phyloP scores from a whole-genome alignment of 2,113 vertebrate species.

The Onychostoma macrolepis region DNA sequence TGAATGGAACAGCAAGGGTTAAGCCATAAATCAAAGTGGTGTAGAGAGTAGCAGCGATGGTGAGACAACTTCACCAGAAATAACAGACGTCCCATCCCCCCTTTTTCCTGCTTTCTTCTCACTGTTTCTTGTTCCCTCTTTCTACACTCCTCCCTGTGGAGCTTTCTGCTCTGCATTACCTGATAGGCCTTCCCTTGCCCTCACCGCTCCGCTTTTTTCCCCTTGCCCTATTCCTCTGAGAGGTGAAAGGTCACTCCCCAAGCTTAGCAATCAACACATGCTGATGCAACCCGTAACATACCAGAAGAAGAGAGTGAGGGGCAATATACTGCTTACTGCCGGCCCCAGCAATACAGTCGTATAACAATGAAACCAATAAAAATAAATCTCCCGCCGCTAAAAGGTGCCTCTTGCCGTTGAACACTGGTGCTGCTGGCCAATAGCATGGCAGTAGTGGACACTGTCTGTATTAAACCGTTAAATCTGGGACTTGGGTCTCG shows the following conservation, averaged over 20 bases:
- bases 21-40: slow-evolving; percentile 34
- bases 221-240: slow-evolving; percentile 45
- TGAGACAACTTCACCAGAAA: slow-evolving; percentile 42
- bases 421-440: background rate
- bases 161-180: slow-evolving; percentile 49
- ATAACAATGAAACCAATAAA: slow-evolving; percentile 10
- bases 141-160: slow-evolving; percentile 38
- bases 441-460: background rate
- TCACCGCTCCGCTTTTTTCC: slow-evolving; percentile 24
- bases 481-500: background rate
- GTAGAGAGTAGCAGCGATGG: slow-evolving; percentile 22
- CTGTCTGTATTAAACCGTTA: background rate
- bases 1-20: slow-evolving; percentile 32
- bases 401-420: background rate
- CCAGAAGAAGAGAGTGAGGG: slow-evolving; percentile 20
- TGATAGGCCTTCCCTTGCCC: slow-evolving; percentile 52
- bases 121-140: slow-evolving; percentile 16
- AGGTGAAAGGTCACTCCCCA: slow-evolving; percentile 62
- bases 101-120: slow-evolving; percentile 14
- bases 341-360: background rate
- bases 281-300: slow-evolving; percentile 56
- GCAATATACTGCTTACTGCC: background rate
- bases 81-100: slow-evolving; percentile 39
- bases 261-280: slow-evolving; percentile 54
- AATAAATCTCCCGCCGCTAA: background rate